These are phyloP conservation scores for Nephrotoma guestfalica DNA, from an alignment of 2,888 invertebrate genomes.

Conservation along the genomic window DNA sequence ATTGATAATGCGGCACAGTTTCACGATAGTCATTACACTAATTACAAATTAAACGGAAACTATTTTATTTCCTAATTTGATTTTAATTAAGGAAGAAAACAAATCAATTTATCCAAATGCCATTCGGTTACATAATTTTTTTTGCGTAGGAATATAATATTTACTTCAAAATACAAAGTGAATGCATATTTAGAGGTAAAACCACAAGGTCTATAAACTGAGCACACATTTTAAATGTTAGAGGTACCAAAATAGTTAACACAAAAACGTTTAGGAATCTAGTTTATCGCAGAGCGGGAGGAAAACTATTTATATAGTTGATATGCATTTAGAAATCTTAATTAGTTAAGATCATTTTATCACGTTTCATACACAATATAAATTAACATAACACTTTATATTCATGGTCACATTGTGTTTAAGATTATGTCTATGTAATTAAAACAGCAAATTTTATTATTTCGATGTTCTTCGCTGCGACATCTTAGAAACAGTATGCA, in stretches of 20 bases:
- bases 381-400: background rate
- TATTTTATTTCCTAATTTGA: background rate
- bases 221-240: background rate
- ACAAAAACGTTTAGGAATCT: background rate
- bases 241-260: background rate
- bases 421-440: background rate
- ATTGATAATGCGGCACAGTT: background rate
- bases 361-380: background rate
- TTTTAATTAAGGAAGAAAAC: background rate
- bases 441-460: background rate
- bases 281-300: background rate
- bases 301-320: background rate
- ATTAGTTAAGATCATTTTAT: background rate
- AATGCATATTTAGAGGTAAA: background rate
- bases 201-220: background rate
- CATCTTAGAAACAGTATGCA: background rate
- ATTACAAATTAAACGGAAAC: background rate
- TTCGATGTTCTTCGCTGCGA: background rate
- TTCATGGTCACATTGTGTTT: background rate
- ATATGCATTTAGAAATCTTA: background rate
- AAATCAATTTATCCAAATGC: background rate
- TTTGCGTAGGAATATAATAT: background rate
- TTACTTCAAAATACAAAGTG: background rate
- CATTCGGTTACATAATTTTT: background rate
- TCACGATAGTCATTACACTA: background rate